Base-by-base conservation (phyloP, 2,113 vertebrate species). In the Phaethornis superciliosus region DNA sequence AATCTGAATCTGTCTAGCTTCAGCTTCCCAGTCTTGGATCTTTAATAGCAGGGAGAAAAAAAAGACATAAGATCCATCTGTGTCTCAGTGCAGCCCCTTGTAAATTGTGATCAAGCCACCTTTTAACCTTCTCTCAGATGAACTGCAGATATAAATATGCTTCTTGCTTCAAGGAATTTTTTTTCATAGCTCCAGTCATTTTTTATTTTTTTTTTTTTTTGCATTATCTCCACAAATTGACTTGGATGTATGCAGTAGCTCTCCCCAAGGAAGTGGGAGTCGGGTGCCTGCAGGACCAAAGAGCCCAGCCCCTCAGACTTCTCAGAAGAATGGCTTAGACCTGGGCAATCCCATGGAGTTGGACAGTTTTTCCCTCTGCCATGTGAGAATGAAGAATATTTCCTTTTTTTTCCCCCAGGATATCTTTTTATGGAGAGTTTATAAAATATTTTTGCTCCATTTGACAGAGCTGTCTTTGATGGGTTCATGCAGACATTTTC, bases 91-190 rank as follows among this genome's bases (percentile, higher is more conserved):
- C 42, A 91, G 27, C 27, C 54, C 49, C 30, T 59, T 82, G 33
- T 82, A 94, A 90, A 93, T 76, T 90, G 75, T 85, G 75, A 94
- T 94, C 42, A 55, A 85, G 54, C 6, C 67, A 85, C 46, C 35
- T 91, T 89, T 93, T 81, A 94, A 70, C 87, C 70, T 88, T 76
- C 37, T 79, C 42, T 51, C 69, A 85, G 35, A 47, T 59, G 54
- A 94, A 58, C 35, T 77, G 12, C 23, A 49, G 10, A 9, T 62
- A 67, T 59, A 55, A 91, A 59, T 37, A 85, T 47, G 35, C 28
- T 28, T 87, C 89, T 80, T 32, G 47, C 35, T 62, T 35, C 40
- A 89, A 79, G 27, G 8, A 81, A 51, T 42, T 28, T 28, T 77
- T 58, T 18, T 12, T 0, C 4, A 32, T 67, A 51, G 12, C 33